A percentile compares a stretch with the other conserved stretches of the same genome.
Evolutionary conservation across 1,140 invertebrate species (phyloP).

Genomic region (Ostrea edulis): DNA sequence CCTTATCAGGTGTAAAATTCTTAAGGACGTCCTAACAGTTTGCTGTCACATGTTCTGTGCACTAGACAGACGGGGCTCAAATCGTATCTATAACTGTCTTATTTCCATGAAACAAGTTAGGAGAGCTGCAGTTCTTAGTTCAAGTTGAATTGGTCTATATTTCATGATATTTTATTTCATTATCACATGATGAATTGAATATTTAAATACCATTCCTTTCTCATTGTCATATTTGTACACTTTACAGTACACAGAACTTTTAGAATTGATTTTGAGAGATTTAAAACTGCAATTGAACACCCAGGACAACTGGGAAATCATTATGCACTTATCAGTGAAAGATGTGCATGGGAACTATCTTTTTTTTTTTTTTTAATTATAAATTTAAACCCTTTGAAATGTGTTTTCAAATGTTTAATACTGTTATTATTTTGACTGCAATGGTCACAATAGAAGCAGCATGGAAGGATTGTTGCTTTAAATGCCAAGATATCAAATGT

Average conservation of each 20-base stretch:
- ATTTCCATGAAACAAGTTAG: neutral
- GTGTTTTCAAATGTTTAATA: neutral
- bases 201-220: neutral
- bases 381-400: conserved; percentile 18
- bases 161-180: neutral
- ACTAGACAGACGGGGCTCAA: neutral
- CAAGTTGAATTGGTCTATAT: no score
- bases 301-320: neutral
- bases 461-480: neutral
- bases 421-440: neutral
- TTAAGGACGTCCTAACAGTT: neutral
- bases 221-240: neutral
- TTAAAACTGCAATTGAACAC: conserved; percentile 12
- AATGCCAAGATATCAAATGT: neutral
- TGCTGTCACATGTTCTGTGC: neutral
- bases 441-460: neutral
- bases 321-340: conserved; percentile 1
- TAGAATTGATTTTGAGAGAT: neutral
- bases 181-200: neutral
- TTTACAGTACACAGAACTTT: neutral
- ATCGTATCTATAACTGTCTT: neutral
- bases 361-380: no score
- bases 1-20: conserved; percentile 10
- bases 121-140: no score
- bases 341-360: neutral